A percentile compares a stretch with the other conserved stretches of the same genome.
phyloP scores from a whole-genome alignment of 2,888 invertebrate genomes.

The Cephus nigrinus region DNA sequence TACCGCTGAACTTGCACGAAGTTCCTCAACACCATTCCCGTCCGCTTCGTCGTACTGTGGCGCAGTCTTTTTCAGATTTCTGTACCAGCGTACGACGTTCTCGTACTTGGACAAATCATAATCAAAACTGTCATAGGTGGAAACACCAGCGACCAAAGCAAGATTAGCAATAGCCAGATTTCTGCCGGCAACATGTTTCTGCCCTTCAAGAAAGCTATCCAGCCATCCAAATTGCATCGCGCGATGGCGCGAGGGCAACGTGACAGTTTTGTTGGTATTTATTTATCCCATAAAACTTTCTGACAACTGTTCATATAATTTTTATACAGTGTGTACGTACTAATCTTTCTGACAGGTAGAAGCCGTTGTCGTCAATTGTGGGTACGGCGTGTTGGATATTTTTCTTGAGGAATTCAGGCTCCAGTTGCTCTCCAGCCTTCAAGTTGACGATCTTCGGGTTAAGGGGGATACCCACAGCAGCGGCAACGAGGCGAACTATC shows the following conservation, averaged over 20 bases:
- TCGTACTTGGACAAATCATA: constrained; percentile 71
- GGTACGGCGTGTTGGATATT: constrained; percentile 87
- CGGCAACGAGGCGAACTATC: constrained; percentile 71
- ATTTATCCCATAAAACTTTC: not conserved
- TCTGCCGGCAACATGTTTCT: constrained; percentile 77
- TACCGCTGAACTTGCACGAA: not conserved
- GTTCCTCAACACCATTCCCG: constrained; percentile 26
- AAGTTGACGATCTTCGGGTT: constrained; percentile 73
- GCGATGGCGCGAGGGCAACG: constrained; percentile 76
- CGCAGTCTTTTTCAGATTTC: constrained; percentile 68
- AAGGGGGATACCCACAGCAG: constrained; percentile 71
- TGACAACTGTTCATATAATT: not conserved
- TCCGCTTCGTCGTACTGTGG: constrained; percentile 68
- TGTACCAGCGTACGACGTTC: constrained; percentile 75
- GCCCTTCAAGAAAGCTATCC: constrained; percentile 75
- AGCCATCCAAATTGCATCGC: constrained; percentile 72
- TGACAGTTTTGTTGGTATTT: not conserved
- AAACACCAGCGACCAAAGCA: constrained; percentile 75
- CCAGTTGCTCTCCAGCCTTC: constrained; percentile 71
- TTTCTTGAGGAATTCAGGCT: constrained; percentile 75
- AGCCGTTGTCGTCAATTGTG: constrained; percentile 82
- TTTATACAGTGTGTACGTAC: not conserved
- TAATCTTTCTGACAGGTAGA: constrained; percentile 78
- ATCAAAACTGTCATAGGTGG: constrained; percentile 73
- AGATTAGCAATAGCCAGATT: constrained; percentile 81